Percentiles rank a stretch among this genome's conserved stretches.
Conservation (phyloP, 2,888 invertebrate species). For the Lissocephala sabroskyi region DNA sequence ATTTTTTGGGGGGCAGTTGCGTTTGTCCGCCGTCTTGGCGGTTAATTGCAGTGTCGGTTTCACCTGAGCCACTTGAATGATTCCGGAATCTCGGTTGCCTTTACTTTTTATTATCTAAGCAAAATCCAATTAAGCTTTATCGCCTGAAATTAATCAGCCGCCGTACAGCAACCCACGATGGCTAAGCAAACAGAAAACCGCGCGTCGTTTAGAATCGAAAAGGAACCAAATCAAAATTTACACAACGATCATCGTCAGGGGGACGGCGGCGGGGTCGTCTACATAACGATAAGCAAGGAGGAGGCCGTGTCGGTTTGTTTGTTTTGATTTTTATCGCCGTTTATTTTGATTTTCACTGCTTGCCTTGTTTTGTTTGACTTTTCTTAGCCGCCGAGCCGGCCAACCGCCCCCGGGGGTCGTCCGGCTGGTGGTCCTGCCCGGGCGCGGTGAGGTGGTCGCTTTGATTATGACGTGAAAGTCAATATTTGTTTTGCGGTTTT, state of each 20-base stretch:
- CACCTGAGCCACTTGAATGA: no score
- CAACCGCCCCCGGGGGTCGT: neutral
- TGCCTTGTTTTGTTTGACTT: conserved; percentile 4
- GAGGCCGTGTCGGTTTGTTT: conserved; percentile 7
- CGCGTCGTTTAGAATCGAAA: conserved; percentile 50
- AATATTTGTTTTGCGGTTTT: conserved; percentile 41
- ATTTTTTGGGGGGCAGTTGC: no score
- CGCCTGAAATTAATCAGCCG: conserved; percentile 57
- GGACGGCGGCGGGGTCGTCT: neutral
- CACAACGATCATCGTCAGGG: neutral
- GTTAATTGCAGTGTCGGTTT: no score
- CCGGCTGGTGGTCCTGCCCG: conserved; percentile 14
- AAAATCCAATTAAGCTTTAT: conserved; percentile 62
- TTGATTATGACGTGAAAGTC: conserved; percentile 13
- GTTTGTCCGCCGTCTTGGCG: no score
- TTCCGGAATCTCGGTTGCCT: no score
- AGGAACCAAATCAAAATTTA: conserved; percentile 54
- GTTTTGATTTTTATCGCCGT: conserved; percentile 7
- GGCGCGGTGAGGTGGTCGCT: neutral
- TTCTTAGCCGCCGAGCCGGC: conserved; percentile 1
- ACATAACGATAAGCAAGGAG: neutral
- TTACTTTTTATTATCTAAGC: conserved; percentile 44
- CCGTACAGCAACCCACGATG: conserved; percentile 60
- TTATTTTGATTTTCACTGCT: conserved; percentile 4
- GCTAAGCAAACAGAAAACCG: conserved; percentile 62